Evolutionary conservation across 92 coral and sea anemone genomes (phyloP), one percentile per base, ranked within the genome.

Genomic region (Heteractis magnifica): DNA sequence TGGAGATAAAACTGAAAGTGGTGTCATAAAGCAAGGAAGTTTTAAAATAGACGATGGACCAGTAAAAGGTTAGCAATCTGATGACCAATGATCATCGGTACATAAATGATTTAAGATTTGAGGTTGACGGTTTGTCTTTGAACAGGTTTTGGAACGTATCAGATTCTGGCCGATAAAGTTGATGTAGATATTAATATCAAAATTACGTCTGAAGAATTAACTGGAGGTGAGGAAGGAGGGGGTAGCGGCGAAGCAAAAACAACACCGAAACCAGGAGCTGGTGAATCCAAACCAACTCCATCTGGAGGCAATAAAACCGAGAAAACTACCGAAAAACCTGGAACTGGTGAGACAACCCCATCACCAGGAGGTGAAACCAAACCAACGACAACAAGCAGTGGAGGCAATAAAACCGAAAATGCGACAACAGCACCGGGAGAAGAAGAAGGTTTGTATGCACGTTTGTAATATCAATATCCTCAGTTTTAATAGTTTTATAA

Each of bases 41-140:
- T 86, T 86, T 74, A 86, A 86, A 60, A 86, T 86, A 75, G 85
- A 80, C 48, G 89, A 86, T 80, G 85, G 72, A 8, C 58, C 71
- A 56, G 89, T 86, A 20, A 81, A 79, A 79, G 89, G 89, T 86
- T 8, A 53, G 13, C 58, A 53, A 53, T 53, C 58, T 12, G 1
- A 53, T 8, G 58, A 8, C 9, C 4, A 2, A 34, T 2, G 44
- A 34, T 34, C 3, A 34, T 34, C 44, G 44, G 44, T 34, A 34
- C 44, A 34, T 26, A 34, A 0, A 34, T 34, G 44, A 34, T 34
- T 34, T 34, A 34, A 34, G 44, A 34, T 7, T 65, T 56, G 34
- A 13, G 13, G 52, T 34, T 74, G 13, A 6, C 12, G 18, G 6
- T 16, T 34, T 50, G n/a, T 51, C 51, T 19, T 23, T 64, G 15